Evolutionary conservation across 1,140 invertebrate species (phyloP), one percentile per base, ranked within the genome.

Genomic region (Rhagoletis zephyria): DNA sequence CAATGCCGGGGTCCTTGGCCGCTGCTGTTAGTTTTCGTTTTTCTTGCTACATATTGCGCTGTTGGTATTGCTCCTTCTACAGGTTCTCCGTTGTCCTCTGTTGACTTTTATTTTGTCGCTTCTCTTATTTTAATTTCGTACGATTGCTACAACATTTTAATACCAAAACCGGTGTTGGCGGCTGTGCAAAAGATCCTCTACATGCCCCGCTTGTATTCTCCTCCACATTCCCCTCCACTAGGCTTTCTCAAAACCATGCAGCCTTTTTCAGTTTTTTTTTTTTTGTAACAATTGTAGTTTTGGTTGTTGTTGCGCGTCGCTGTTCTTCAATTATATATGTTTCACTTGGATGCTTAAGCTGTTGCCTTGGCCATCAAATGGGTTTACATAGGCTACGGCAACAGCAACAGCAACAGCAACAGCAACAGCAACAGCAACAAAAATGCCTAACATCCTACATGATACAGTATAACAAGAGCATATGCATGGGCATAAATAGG

Each of bases 91-190:
- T 81, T 81, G 45, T 30, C 30, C 30, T 30, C 30, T 30, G 45
- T 81, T 81, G 45, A 56, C 48, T 81, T 81, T 81, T 81, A 56
- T 59, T 81, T n/a, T 81, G 74, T 81, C 74, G 45, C 74, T 56
- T 81, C 48, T 56, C 48, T 56, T 51, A 51, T 56, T 42, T 81
- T 9, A 59, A 81, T n/a, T 81, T 81, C 48, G 45, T 56, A 56
- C 48, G 74, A 51, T n/a, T 81, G 48, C 74, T 19, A 81, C 74
- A 81, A 81, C 74, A 81, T 81, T 81, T 81, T 16, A 56, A 81
- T 81, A 48, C 74, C 74, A 81, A 81, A 81, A 81, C 74, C 74
- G 74, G 74, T 56, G 74, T 81, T 81, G 74, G 7, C 48, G 74
- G 7, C 48, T 81, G 45, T 51, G 74, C 48, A 30, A 81, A 74